Evolutionary conservation across 2,113 vertebrate genomes (phyloP).

Genomic region (Stegostoma tigrinum): DNA sequence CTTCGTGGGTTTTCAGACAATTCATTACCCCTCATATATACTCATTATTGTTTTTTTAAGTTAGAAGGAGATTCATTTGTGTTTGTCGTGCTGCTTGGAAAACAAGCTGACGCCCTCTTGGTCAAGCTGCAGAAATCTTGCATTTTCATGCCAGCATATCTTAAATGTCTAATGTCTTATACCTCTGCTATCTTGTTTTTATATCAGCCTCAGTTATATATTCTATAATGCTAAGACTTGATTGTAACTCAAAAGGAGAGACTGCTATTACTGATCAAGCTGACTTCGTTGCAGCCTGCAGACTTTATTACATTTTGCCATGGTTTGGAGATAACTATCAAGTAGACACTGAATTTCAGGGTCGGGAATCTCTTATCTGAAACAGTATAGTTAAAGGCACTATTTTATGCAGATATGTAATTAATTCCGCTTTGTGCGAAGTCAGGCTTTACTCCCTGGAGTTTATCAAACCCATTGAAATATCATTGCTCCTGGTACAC

Average conservation of each 20-base stretch:
- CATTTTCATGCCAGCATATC: not conserved
- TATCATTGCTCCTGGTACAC: slow-evolving; percentile 52
- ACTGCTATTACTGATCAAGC: too few species aligned
- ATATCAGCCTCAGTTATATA: not conserved
- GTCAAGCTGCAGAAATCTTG: not conserved
- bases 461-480: not conserved
- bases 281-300: not conserved
- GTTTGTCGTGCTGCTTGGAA: not conserved
- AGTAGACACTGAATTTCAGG: not conserved
- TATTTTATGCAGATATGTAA: not conserved
- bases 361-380: not conserved
- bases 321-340: not conserved
- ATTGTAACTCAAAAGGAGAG: not conserved
- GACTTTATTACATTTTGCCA: not conserved
- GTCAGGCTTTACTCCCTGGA: not conserved
- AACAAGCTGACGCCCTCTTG: not conserved
- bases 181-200: not conserved
- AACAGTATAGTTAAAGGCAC: not conserved
- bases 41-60: not conserved
- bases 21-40: not conserved
- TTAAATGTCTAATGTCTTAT: not conserved
- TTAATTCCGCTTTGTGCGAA: not conserved
- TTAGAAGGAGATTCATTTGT: not conserved
- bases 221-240: not conserved
- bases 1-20: not conserved